Conservation (phyloP, 2,797 vertebrate genomes). For the Oophaga sylvatica region DNA sequence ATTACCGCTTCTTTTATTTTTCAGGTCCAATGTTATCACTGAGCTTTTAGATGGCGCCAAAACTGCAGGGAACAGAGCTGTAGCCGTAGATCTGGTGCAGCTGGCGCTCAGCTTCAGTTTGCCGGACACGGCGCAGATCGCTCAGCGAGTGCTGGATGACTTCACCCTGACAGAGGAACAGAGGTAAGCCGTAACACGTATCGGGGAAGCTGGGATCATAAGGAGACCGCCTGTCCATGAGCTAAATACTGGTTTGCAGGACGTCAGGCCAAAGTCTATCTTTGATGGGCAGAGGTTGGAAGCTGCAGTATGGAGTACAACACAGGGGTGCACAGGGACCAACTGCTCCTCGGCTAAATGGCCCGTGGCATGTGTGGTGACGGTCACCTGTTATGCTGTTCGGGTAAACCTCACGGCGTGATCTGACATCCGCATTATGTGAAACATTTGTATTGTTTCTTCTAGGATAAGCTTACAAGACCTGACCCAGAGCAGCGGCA, state of each 20-base stretch:
- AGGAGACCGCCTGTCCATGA: no score
- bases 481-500: slow-evolving; percentile 64
- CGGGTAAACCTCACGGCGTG: background rate
- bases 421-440: background rate
- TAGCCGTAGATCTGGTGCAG: slow-evolving; percentile 84
- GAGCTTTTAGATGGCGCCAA: slow-evolving; percentile 78
- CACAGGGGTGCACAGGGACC: no score
- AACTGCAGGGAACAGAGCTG: slow-evolving; percentile 63
- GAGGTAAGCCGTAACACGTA: slow-evolving; percentile 74
- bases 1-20: background rate
- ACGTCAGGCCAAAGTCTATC: no score
- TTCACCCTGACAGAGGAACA: slow-evolving; percentile 83
- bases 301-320: background rate
- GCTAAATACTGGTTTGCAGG: no score
- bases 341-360: no score
- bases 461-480: slow-evolving; percentile 72
- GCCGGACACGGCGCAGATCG: slow-evolving; percentile 72
- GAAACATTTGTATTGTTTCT: background rate
- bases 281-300: no score
- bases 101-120: slow-evolving; percentile 81
- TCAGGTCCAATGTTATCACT: slow-evolving; percentile 76
- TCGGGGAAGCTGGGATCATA: no score
- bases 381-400: background rate
- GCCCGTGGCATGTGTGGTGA: background rate
- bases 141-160: slow-evolving; percentile 70